These are phyloP conservation scores for Linepithema humile DNA, from an alignment of 1,140 invertebrate genomes.

Conservation along the genomic window DNA sequence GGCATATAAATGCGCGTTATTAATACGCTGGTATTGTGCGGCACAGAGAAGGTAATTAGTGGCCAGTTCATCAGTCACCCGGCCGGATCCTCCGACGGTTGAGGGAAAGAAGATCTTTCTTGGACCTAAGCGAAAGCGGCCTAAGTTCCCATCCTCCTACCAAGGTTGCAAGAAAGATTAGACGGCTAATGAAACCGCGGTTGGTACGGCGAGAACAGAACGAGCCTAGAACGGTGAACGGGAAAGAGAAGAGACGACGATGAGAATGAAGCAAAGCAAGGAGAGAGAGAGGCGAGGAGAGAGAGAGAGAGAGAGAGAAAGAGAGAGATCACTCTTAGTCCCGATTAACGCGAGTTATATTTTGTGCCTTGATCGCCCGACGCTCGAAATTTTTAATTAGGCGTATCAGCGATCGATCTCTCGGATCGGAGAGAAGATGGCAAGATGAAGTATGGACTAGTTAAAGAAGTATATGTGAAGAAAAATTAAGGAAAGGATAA, in stretches of 20 bases:
- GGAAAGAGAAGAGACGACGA: neutral
- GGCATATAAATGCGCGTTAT: slow-evolving; percentile 81
- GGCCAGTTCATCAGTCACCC: slow-evolving; percentile 81
- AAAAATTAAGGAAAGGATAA: neutral
- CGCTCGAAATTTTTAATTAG: slow-evolving; percentile 77
- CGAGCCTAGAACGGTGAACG: neutral
- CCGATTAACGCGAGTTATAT: slow-evolving; percentile 78
- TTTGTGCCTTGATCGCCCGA: slow-evolving; percentile 61
- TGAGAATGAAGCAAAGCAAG: neutral
- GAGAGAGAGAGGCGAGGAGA: neutral
- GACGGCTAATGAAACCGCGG: slow-evolving; percentile 79
- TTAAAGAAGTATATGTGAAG: neutral
- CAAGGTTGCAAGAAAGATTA: slow-evolving; percentile 77
- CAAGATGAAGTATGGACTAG: slow-evolving; percentile 9
- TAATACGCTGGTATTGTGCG: slow-evolving; percentile 79
- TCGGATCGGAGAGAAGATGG: neutral
- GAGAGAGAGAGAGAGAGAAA: slow-evolving; percentile 20
- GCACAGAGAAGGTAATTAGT: slow-evolving; percentile 82
- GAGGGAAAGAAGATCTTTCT: slow-evolving; percentile 63
- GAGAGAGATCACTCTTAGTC: slow-evolving; percentile 62
- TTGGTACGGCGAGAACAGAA: slow-evolving; percentile 33
- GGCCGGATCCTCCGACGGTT: slow-evolving; percentile 68
- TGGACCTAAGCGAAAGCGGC: slow-evolving; percentile 59
- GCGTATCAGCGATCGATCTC: slow-evolving; percentile 54
- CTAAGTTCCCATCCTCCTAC: slow-evolving; percentile 63